Evolutionary conservation across 2,113 vertebrate genomes (phyloP).

Genomic region (Laterallus jamaicensis): DNA sequence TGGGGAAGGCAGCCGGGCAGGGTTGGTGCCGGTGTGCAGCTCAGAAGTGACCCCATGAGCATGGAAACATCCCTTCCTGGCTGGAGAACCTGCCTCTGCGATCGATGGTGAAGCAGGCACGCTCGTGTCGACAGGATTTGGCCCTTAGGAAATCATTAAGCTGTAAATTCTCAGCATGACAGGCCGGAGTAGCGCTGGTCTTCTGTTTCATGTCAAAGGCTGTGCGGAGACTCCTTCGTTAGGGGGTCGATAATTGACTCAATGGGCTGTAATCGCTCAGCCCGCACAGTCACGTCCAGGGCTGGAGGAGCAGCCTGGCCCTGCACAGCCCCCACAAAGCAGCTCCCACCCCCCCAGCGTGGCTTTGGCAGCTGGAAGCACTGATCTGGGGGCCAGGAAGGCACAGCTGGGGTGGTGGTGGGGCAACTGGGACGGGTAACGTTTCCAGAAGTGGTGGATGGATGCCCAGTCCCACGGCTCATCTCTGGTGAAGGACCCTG

Average conservation of each 20-base stretch:
- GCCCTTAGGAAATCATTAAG: not conserved
- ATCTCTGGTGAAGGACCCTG: not conserved
- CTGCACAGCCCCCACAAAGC: not conserved
- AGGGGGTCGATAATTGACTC: not conserved
- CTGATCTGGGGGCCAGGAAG: not conserved
- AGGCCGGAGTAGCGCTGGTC: not conserved
- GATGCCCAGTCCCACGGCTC: fast-evolving
- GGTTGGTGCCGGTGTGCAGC: not conserved
- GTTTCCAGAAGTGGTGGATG: not conserved
- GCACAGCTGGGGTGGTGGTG: not conserved
- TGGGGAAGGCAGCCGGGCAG: fast-evolving
- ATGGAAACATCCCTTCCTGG: not conserved
- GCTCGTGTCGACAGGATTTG: not conserved
- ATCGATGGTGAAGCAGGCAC: not conserved
- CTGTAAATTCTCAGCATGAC: not conserved
- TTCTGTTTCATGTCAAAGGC: not conserved
- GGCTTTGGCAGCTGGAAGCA: not conserved
- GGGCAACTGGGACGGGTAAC: fast-evolving
- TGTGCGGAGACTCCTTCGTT: not conserved
- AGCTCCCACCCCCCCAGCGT: not conserved
- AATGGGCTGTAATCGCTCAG: not conserved
- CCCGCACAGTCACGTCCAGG: not conserved
- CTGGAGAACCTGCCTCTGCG: not conserved
- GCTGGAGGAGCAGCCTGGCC: not conserved
- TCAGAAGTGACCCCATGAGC: not conserved